These are phyloP conservation scores for Acropternis orthonyx DNA, from an alignment of 2,797 vertebrate genomes.

Conservation along the genomic window DNA sequence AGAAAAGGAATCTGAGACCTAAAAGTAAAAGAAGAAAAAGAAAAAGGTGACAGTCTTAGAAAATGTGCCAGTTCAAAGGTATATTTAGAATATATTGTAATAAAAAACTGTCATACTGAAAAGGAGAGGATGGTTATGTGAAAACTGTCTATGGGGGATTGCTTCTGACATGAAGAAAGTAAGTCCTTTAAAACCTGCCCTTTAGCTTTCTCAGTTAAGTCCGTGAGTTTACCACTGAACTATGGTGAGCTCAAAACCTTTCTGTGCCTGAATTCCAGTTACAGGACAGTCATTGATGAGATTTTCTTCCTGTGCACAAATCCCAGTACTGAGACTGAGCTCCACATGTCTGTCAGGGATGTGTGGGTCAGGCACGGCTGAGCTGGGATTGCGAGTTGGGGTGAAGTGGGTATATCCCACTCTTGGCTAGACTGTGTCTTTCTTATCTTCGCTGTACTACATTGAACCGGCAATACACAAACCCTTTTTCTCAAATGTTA, in stretches of 20 bases:
- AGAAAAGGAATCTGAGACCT: not conserved
- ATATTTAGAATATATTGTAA: conserved; percentile 8
- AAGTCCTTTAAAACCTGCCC: not conserved
- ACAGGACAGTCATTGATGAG: not conserved
- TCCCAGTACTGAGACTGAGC: not conserved
- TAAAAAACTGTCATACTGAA: not conserved
- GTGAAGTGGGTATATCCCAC: not conserved
- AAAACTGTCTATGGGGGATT: not conserved
- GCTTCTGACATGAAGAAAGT: not conserved
- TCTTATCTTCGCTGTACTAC: not conserved
- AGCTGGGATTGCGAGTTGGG: not conserved
- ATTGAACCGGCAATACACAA: not conserved
- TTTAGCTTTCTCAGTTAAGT: not conserved
- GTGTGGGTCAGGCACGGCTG: not conserved
- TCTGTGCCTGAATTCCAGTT: not conserved
- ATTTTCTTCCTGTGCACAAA: not conserved
- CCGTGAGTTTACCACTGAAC: not conserved
- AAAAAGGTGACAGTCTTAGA: not conserved
- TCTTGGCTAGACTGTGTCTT: not conserved
- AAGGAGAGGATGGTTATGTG: not conserved
- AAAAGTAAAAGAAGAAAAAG: not conserved
- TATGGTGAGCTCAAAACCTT: not conserved
- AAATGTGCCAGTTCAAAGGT: conserved; percentile 6
- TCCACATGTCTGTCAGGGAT: fast-evolving
- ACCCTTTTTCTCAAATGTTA: not conserved